Conservation (phyloP, 2,797 vertebrate genomes). For the Microtus obscurus region DNA sequence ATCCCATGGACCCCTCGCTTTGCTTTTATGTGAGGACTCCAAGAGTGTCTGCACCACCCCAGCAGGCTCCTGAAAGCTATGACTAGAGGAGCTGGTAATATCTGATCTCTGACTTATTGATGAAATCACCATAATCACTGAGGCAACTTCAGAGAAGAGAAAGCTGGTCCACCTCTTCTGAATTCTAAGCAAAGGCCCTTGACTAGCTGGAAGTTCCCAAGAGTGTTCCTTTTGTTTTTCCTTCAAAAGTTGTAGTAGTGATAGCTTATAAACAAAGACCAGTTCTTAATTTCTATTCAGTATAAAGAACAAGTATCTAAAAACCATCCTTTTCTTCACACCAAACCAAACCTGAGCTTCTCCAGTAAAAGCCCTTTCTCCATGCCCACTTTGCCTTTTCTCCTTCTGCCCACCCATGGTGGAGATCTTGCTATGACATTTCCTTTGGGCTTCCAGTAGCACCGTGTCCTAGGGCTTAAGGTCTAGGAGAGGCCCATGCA, state of each 20-base stretch:
- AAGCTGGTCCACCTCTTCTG: background rate
- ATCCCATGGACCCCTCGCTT: background rate
- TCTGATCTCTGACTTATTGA: background rate
- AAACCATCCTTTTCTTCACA: background rate
- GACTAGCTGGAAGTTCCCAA: background rate
- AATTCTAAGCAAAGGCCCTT: slow-evolving; percentile 24
- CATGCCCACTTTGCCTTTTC: background rate
- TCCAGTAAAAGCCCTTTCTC: slow-evolving; percentile 7
- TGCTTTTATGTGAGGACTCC: slow-evolving; percentile 33
- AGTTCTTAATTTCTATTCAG: slow-evolving; percentile 42
- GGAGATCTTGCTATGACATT: background rate
- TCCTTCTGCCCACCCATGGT: background rate
- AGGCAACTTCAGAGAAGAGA: background rate
- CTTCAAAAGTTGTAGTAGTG: slow-evolving; percentile 11
- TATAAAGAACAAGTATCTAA: slow-evolving; percentile 38
- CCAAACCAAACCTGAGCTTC: slow-evolving; percentile 39
- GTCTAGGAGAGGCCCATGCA: background rate
- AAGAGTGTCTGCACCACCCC: background rate
- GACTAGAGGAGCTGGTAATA: background rate
- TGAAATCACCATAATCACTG: background rate
- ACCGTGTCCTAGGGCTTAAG: background rate
- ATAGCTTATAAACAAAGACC: slow-evolving; percentile 29
- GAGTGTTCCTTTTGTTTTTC: background rate
- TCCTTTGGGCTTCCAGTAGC: background rate
- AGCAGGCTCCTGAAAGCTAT: background rate